These are phyloP conservation scores for Connochaetes taurinus DNA, from an alignment of 2,113 vertebrate species.

Conservation along the genomic window DNA sequence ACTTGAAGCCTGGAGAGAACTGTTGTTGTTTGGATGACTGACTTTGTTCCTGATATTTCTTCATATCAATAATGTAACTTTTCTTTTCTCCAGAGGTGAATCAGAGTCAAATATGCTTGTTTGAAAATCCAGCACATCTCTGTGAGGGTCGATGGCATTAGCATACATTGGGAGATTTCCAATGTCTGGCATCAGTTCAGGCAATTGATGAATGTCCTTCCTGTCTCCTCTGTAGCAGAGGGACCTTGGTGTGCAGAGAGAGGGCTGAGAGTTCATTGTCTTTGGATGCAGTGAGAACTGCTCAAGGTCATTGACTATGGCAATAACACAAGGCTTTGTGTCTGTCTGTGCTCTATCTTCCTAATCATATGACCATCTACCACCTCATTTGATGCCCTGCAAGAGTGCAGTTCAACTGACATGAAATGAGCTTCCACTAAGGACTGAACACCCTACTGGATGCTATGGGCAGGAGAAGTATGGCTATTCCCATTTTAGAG, in stretches of 20 bases:
- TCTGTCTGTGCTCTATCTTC: neutral
- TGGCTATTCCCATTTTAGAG: neutral
- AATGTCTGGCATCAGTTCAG: slow-evolving; percentile 1
- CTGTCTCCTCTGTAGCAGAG: neutral
- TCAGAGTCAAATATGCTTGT: slow-evolving; percentile 38
- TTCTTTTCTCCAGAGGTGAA: slow-evolving; percentile 49
- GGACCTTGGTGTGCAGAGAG: neutral
- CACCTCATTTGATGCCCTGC: neutral
- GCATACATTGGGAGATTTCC: slow-evolving; percentile 26
- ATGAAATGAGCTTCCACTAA: neutral
- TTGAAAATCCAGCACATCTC: slow-evolving; percentile 37
- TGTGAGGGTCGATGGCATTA: slow-evolving; percentile 42
- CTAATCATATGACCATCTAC: neutral
- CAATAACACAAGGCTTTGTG: neutral
- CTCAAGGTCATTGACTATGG: neutral
- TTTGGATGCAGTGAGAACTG: neutral
- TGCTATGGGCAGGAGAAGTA: neutral
- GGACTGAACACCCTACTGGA: neutral
- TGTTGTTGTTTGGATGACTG: neutral
- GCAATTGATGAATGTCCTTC: slow-evolving; percentile 6
- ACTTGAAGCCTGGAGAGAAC: neutral
- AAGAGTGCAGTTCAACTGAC: neutral
- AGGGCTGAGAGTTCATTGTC: neutral
- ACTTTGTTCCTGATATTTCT: slow-evolving; percentile 5
- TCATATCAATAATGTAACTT: slow-evolving; percentile 36